These are phyloP conservation scores for Xerus inauris DNA, from an alignment of 2,113 vertebrate species.

Conservation along the genomic window DNA sequence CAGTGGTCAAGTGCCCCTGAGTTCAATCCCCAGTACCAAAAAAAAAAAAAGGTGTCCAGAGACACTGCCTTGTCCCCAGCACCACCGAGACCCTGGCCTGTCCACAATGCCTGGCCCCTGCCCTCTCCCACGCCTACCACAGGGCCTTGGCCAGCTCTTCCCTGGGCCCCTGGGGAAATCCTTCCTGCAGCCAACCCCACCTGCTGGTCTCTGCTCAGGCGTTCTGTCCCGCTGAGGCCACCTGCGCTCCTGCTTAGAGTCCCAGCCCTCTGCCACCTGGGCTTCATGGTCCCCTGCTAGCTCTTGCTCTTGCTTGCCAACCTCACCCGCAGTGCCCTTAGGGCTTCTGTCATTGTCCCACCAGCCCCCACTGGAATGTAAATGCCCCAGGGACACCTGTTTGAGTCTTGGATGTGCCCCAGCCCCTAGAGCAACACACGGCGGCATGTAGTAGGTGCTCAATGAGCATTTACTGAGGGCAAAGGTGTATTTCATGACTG, in stretches of 20 bases:
- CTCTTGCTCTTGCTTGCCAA: neutral
- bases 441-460: fast-evolving
- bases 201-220: neutral
- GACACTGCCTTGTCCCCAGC: neutral
- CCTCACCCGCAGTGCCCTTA: fast-evolving
- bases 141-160: neutral
- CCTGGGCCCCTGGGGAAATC: neutral
- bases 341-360: fast-evolving
- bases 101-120: fast-evolving
- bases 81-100: fast-evolving
- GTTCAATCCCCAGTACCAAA: too few species aligned
- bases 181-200: neutral
- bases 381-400: neutral
- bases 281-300: fast-evolving
- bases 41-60: fast-evolving
- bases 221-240: neutral
- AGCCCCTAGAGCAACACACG: fast-evolving
- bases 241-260: neutral
- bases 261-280: fast-evolving
- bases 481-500: neutral
- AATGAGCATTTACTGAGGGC: fast-evolving
- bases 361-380: fast-evolving
- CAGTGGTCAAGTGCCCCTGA: too few species aligned
- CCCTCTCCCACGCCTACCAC: neutral
- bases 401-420: fast-evolving